These are phyloP conservation scores for Meloe dianella DNA, from an alignment of 2,888 invertebrate genomes.

Conservation along the genomic window DNA sequence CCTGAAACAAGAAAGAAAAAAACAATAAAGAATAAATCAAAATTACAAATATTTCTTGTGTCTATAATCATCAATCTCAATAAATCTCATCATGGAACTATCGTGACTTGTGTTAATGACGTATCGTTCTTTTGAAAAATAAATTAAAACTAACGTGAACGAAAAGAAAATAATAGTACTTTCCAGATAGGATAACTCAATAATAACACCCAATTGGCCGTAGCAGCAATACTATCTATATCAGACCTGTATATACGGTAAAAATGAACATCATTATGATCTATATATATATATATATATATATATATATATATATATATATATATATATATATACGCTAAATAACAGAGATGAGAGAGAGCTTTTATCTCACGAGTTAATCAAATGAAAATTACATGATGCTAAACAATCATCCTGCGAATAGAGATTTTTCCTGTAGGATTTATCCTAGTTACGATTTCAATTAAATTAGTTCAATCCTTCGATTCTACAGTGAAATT, in stretches of 20 bases:
- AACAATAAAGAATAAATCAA: not conserved
- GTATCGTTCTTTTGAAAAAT: conserved; percentile 19
- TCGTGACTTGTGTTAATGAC: conserved; percentile 27
- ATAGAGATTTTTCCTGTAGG: conserved; percentile 27
- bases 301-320: conserved; percentile 1
- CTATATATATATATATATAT: conserved; percentile 19
- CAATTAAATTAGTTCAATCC: conserved; percentile 25
- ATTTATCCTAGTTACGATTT: conserved; percentile 19
- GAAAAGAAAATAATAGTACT: conserved; percentile 40
- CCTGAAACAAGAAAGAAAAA: not conserved
- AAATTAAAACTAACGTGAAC: conserved; percentile 30
- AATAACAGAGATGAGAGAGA: conserved; percentile 16
- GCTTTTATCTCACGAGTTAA: conserved; percentile 7
- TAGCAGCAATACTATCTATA: conserved; percentile 31
- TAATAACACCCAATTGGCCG: conserved; percentile 42
- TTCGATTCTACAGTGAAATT: conserved; percentile 22
- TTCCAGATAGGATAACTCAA: conserved; percentile 45
- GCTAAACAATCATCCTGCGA: conserved; percentile 20
- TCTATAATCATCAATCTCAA: conserved; percentile 31
- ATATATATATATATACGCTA: conserved; percentile 6
- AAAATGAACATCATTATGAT: conserved; percentile 19
- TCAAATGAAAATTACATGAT: conserved; percentile 18
- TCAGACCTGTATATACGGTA: not conserved
- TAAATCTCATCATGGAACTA: conserved; percentile 27
- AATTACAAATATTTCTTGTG: conserved; percentile 17